Conservation (phyloP, 2,888 invertebrate species). For the Orthonevra nobilis region DNA sequence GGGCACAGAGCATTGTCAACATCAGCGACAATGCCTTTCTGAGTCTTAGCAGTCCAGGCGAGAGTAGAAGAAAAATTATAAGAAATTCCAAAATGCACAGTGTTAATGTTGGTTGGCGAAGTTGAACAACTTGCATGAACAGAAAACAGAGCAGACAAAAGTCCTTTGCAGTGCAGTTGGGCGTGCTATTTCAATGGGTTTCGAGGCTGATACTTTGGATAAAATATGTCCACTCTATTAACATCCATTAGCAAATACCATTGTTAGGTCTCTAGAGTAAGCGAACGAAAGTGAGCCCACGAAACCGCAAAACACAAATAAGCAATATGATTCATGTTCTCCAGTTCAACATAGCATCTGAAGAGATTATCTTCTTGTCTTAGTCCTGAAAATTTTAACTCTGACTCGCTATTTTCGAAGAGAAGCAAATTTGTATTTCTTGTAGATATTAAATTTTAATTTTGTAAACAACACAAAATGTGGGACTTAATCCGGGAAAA, state of each 20-base stretch:
- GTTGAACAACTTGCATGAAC: conserved; percentile 52
- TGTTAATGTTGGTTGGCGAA: conserved; percentile 56
- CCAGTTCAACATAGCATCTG: conserved; percentile 11
- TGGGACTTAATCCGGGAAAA: too few species aligned
- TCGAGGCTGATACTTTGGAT: conserved; percentile 55
- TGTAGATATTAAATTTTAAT: too few species aligned
- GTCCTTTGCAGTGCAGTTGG: conserved; percentile 42
- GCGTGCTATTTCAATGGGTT: conserved; percentile 55
- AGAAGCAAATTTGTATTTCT: too few species aligned
- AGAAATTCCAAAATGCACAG: conserved; percentile 61
- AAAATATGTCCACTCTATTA: conserved; percentile 57
- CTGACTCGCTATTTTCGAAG: too few species aligned
- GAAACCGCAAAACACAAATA: conserved; percentile 16
- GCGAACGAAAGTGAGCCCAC: neutral
- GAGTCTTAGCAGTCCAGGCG: neutral
- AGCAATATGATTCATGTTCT: conserved; percentile 17
- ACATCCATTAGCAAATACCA: conserved; percentile 38
- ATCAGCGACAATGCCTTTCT: too few species aligned
- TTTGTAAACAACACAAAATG: too few species aligned
- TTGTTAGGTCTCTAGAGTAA: neutral
- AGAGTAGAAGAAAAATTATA: conserved; percentile 58
- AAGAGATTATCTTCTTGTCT: neutral
- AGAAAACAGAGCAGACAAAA: conserved; percentile 30
- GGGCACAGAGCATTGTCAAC: too few species aligned
- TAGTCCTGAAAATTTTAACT: too few species aligned